A percentile compares a stretch with the other conserved stretches of the same genome.
Evolutionary conservation across 2,113 vertebrate genomes (phyloP).

Genomic region (Aegithalos caudatus): DNA sequence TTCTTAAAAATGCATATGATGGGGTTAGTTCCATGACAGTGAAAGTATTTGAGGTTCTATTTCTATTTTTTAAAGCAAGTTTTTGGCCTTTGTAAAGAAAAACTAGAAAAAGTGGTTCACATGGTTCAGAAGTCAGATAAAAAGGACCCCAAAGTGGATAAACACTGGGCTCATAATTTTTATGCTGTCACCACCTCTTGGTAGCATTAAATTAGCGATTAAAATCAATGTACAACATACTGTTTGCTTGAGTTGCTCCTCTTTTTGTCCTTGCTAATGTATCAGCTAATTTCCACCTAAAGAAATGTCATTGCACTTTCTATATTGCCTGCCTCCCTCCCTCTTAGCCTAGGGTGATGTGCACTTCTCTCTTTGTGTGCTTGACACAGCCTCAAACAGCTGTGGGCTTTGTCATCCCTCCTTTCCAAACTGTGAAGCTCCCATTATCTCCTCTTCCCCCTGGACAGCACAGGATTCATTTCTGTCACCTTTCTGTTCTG

Average conservation of each 20-base stretch:
- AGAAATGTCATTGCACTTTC: not conserved
- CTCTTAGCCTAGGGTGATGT: not conserved
- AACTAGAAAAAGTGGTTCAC: not conserved
- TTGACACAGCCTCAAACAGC: not conserved
- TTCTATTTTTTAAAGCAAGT: not conserved
- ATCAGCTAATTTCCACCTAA: not conserved
- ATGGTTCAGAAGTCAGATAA: not conserved
- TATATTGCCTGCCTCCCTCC: not conserved
- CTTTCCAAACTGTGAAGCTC: not conserved
- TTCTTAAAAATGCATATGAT: not conserved
- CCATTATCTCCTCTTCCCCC: not conserved
- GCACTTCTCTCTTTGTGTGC: not conserved
- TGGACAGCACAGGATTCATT: not conserved
- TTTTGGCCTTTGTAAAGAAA: not conserved
- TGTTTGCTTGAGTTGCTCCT: not conserved
- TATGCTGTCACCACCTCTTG: not conserved
- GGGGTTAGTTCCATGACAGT: not conserved
- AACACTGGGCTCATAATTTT: not conserved
- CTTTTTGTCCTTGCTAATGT: not conserved
- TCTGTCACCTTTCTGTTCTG: not conserved
- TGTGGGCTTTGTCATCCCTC: not conserved
- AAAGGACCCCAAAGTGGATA: not conserved
- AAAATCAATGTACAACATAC: not conserved
- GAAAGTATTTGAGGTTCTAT: not conserved
- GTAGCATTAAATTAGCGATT: not conserved